phyloP scores from a whole-genome alignment of 2,888 invertebrate genomes.

The Malachius bipustulatus region DNA sequence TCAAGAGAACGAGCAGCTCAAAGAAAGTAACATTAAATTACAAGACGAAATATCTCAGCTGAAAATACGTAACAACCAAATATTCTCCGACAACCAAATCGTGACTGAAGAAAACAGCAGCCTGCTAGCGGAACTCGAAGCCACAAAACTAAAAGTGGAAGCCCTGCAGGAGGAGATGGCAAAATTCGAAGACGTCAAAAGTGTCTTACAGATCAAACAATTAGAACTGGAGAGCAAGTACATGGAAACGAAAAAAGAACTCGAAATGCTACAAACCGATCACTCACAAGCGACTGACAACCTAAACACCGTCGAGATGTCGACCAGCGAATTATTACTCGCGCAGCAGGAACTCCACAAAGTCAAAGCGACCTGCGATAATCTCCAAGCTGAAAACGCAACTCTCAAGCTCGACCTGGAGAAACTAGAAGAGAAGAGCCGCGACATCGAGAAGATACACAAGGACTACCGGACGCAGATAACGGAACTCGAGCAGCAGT shows the following conservation, averaged over 20 bases:
- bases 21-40: constrained; percentile 17
- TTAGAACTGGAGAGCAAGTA: constrained; percentile 6
- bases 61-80: constrained; percentile 24
- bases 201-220: constrained; percentile 11
- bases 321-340: constrained; percentile 10
- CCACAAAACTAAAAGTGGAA: constrained; percentile 27
- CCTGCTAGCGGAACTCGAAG: constrained; percentile 25
- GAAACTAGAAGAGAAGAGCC: constrained; percentile 23
- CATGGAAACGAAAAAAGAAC: constrained; percentile 5
- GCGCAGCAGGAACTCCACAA: constrained; percentile 24
- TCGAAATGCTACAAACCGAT: background rate
- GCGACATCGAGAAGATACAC: constrained; percentile 23
- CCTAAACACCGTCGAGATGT: background rate
- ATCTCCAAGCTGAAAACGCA: constrained; percentile 23
- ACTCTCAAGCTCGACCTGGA: constrained; percentile 22
- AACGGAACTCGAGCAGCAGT: constrained; percentile 28
- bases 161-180: constrained; percentile 13
- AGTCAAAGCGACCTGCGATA: constrained; percentile 24
- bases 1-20: constrained; percentile 14
- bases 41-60: constrained; percentile 26
- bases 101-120: constrained; percentile 29
- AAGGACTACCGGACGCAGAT: constrained; percentile 26
- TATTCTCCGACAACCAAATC: constrained; percentile 28
- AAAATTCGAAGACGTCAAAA: constrained; percentile 10
- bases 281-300: constrained; percentile 7